Evolutionary conservation across 2,888 invertebrate genomes (phyloP), one percentile per base, ranked within the genome.

Genomic region (Liposcelis brunnea): DNA sequence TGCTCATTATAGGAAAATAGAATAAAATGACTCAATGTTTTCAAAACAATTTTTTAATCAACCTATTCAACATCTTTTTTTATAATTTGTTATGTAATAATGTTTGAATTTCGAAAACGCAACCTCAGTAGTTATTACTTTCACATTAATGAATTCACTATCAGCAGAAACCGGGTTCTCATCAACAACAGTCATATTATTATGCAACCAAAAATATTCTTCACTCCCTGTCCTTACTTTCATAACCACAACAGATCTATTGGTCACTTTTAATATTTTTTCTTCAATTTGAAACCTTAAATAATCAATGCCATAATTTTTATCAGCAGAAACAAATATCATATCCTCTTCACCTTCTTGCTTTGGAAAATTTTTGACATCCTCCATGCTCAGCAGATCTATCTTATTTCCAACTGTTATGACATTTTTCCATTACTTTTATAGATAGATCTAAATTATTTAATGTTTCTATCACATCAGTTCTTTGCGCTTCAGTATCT

Each of bases 341-440:
- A 53, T 42, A 48, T 55, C 50, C 80, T 19, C 76, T 62, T 5
- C 64, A 63, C 55, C 74, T 68, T 11, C 80, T 60, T 48, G 77
- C n/a, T n/a, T n/a, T 6, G 47, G 7, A 8, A 34, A 32, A 33
- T 42, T 44, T 14, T 37, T 36, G 6, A n/a, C 19, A 32, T 32
- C 32, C 7, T 33, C 14, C 31, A 19, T 43, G 7, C 10, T 11
- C 33, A 43, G 6, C 43, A 43, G 11, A 62, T 85, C 85, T 49
- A 71, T 66, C 63, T 86, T 86, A 61, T 86, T 87, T 42, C 75
- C 79, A 31, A 84, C 77, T 53, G 74, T 72, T 16, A 84, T 70
- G 44, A 84, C 67, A 49, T 66, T 66, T 2, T 65, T 54, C 26
- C n/a, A n/a, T n/a, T n/a, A n/a, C n/a, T n/a, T n/a, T n/a, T 31